Evolutionary conservation across 2,797 vertebrate genomes (phyloP).

Genomic region (Crax fasciolata): DNA sequence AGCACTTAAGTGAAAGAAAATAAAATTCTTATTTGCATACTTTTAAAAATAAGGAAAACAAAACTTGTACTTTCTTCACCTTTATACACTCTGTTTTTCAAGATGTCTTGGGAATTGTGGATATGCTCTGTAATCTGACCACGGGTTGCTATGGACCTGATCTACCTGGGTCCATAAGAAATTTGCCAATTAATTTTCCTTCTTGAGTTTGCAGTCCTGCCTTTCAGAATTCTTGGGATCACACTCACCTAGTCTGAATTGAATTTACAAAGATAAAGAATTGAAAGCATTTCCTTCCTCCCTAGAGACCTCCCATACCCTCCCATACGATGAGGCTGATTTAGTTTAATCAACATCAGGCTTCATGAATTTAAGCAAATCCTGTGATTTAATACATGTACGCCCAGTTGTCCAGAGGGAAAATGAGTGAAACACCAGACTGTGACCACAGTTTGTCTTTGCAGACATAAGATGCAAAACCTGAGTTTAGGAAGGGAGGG

Average conservation of each 20-base stretch:
- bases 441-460: neutral
- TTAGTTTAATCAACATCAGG: slow-evolving; percentile 7
- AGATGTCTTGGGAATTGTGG: neutral
- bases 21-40: neutral
- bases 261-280: slow-evolving; percentile 22
- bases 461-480: neutral
- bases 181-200: neutral
- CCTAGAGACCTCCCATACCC: neutral
- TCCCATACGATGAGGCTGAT: neutral
- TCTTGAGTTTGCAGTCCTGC: neutral
- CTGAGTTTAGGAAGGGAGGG: neutral
- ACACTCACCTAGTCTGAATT: slow-evolving; percentile 3
- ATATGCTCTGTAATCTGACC: neutral
- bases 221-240: neutral
- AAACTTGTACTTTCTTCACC: neutral
- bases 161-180: neutral
- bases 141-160: neutral
- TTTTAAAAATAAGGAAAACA: neutral
- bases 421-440: neutral
- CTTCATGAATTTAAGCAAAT: neutral
- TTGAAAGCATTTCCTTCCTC: slow-evolving; percentile 16
- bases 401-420: neutral
- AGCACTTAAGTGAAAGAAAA: neutral
- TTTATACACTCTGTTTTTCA: neutral
- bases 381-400: neutral